Conservation (phyloP, 2,888 invertebrate genomes). For the Ellobium chinense region DNA sequence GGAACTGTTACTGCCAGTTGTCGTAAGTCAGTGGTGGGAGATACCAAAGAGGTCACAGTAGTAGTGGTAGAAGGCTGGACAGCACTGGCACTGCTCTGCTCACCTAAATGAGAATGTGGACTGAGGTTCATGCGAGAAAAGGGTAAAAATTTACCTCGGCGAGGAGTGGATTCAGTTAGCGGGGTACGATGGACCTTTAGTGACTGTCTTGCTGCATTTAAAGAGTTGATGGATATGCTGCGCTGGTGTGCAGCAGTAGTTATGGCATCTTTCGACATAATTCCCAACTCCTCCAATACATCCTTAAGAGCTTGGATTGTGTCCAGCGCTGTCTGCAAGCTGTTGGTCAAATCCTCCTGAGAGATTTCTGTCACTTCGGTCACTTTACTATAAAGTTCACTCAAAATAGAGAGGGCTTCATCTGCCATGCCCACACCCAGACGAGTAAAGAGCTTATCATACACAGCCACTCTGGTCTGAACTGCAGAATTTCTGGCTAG, state of each 20-base stretch:
- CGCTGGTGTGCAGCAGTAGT: conserved; percentile 42
- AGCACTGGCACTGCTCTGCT: neutral
- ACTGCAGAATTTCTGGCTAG: conserved; percentile 37
- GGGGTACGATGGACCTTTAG: neutral
- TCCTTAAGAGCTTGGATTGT: conserved; percentile 47
- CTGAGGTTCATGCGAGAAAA: conserved; percentile 21
- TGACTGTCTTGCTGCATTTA: conserved; percentile 21
- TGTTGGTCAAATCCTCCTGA: conserved; percentile 41
- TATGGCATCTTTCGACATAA: conserved; percentile 42
- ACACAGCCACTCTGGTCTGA: conserved; percentile 38
- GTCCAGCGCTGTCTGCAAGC: conserved; percentile 44
- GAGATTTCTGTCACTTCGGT: conserved; percentile 46
- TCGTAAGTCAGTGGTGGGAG: neutral
- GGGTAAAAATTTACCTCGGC: conserved; percentile 32
- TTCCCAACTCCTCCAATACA: conserved; percentile 43
- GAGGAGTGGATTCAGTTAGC: neutral
- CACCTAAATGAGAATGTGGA: neutral
- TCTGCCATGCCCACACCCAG: conserved; percentile 48
- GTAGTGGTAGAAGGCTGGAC: neutral
- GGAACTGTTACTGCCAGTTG: neutral
- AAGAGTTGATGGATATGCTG: conserved; percentile 25
- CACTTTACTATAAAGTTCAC: conserved; percentile 40
- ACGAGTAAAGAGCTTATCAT: conserved; percentile 43
- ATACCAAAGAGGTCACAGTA: neutral
- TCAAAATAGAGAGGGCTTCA: conserved; percentile 39